Evolutionary conservation across 23 tunicate genomes (phyloP), one percentile per base, ranked within the genome.

Genomic region (Halocynthia roretzi): DNA sequence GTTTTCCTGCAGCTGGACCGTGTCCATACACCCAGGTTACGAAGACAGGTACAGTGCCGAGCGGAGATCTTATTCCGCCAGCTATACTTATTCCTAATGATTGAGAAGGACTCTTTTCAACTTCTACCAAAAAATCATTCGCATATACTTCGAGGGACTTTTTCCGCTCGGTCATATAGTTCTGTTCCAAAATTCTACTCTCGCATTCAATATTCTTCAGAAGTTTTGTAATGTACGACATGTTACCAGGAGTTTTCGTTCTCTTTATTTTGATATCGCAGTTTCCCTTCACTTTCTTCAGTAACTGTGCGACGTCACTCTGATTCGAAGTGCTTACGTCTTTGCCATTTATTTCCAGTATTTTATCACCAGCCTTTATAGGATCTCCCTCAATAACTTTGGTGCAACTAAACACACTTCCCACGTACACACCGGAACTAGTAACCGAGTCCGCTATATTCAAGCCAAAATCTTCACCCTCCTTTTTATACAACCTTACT

Each of bases 331-430:
- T 64, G 78, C 40, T 64, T 54, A 7, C 8, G n/a, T 93, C 90
- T 17, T 54, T 73, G 7, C 84, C 94, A 71, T 93, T 93, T 6
- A 87, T 83, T 12, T 52, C 64, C 56, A 93, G 22, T 6, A 93
- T 84, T 52, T 88, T 83, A 76, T 93, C 98, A 0, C 98, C 98
- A 6, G 60, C 60, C 48, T 52, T 55, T 50, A 93, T 67, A 7
- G 86, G 63, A 8, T 95, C 98, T 23, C 87, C 94, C 55, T 54
- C 84, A 62, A 57, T 76, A 1, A 89, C 98, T 8, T 70, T 54
- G n/a, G 86, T 83, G 4, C 86, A 90, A 17, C 70, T 68, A 15
- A 87, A 77, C n/a, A 93, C 71, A 58, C 86, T 72, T 5, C 86
- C 76, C 62, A 91, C 87, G 53, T 62, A 91, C 12, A 91, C 91